phyloP scores from a whole-genome alignment of 2,797 vertebrate species.

The Ateles fusciceps region DNA sequence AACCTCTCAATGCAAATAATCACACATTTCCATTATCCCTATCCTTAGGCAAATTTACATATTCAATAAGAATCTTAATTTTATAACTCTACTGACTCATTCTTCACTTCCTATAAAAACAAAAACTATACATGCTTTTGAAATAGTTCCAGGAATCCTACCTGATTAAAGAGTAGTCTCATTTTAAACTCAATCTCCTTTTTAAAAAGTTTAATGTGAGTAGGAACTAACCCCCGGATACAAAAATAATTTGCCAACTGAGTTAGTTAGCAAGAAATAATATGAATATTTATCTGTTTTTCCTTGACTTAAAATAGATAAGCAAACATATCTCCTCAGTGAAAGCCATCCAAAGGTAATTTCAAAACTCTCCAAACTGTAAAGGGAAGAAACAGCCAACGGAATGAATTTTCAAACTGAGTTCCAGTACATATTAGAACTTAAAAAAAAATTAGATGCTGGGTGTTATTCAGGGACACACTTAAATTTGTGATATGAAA shows the following conservation, averaged over 20 bases:
- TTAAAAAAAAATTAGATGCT: conserved; percentile 27
- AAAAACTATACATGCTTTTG: neutral
- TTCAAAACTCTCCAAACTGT: conserved; percentile 29
- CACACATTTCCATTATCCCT: conserved; percentile 25
- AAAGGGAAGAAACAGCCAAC: neutral
- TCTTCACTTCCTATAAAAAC: conserved; percentile 49
- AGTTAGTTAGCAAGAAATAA: conserved; percentile 46
- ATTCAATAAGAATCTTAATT: conserved; percentile 25
- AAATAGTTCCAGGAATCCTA: conserved; percentile 15
- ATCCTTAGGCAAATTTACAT: neutral
- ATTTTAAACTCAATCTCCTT: conserved; percentile 46
- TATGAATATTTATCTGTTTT: conserved; percentile 34
- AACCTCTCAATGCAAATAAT: conserved; percentile 5
- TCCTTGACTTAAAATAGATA: conserved; percentile 46
- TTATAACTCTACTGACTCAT: neutral
- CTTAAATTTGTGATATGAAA: conserved; percentile 53
- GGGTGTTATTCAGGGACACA: conserved; percentile 46
- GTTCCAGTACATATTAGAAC: conserved; percentile 21
- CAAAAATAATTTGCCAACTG: conserved; percentile 56
- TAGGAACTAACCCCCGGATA: conserved; percentile 12
- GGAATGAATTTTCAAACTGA: conserved; percentile 57
- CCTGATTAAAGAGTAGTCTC: neutral
- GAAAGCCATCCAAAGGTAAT: conserved; percentile 28
- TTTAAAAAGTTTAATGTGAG: conserved; percentile 44
- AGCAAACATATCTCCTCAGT: conserved; percentile 41